Evolutionary conservation across 1,140 invertebrate species (phyloP), one percentile per base, ranked within the genome.

Genomic region (Reticulitermes speratus): DNA sequence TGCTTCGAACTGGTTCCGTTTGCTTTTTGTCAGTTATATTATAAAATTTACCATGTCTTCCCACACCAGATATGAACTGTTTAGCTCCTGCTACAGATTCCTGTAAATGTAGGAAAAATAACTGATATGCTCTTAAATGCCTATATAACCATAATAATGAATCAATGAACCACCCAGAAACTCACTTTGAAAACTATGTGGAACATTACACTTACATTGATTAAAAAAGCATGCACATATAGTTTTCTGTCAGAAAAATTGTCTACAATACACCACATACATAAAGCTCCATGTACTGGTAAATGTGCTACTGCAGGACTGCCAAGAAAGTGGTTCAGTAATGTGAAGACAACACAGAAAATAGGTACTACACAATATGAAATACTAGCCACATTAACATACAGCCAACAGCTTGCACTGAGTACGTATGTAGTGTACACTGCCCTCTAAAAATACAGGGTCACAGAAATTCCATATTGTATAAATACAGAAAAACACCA

Each of bases 31-130:
- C 86, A 45, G 25, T 94, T 45, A 95, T 90, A 89, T 93, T 92
- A 89, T 95, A 92, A 88, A 94, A 94, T 89, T 95, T 96, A n/a
- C 96, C 95, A 89, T 97, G 96, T 89, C 93, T 94, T 2, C 95
- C 94, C 87, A 96, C 91, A 87, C 95, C 96, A 88, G 90, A 90
- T 86, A 93, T 92, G 88, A 97, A 97, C 88, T 93, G 94, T 89
- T 94, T 92, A 21, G 96, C 96, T 44, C 96, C 96, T 87, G 91
- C 88, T 38, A 95, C 92, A 85, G 95, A 93, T 87, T 95, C 94
- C 88, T 95, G 85, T 23, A 86, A 83, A 86, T 30, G 32, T 21
- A 30, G 3, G 23, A 75, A n/a, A 84, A 44, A 44, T 8, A 12
- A 45, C 25, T 19, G 1, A 84, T 45, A 25, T 81, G 7, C 9